Percentiles rank a stretch among this genome's conserved stretches.
These are phyloP conservation scores for Spea bombifrons DNA, from an alignment of 2,113 vertebrate genomes.

Conservation along the genomic window DNA sequence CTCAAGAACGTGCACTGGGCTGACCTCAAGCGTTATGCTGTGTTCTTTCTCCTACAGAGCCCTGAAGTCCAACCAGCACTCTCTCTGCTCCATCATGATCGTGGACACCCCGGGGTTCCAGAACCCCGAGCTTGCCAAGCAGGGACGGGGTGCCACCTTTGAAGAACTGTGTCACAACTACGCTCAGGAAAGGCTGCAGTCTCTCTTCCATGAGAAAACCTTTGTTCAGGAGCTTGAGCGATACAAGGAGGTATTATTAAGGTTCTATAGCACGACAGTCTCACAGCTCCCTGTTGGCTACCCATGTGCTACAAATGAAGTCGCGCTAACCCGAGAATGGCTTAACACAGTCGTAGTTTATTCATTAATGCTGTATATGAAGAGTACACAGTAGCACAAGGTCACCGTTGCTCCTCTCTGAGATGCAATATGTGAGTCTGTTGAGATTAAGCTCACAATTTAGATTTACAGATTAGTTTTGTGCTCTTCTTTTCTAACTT, in stretches of 20 bases:
- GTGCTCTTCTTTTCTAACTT: too few species aligned
- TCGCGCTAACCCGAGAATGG: background rate
- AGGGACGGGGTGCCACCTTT: slow-evolving; percentile 83
- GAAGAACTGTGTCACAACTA: slow-evolving; percentile 98
- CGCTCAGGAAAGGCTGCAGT: slow-evolving; percentile 90
- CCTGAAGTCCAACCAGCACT: slow-evolving; percentile 94
- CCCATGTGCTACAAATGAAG: background rate
- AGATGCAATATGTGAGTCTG: too few species aligned
- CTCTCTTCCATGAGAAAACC: slow-evolving; percentile 88
- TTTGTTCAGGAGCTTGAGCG: slow-evolving; percentile 87
- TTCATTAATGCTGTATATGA: too few species aligned
- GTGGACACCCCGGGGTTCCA: slow-evolving; percentile 95
- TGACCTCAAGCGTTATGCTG: background rate
- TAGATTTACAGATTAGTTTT: too few species aligned
- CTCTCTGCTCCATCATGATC: slow-evolving; percentile 87
- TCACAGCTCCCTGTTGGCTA: background rate
- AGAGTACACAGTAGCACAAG: too few species aligned
- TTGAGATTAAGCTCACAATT: too few species aligned
- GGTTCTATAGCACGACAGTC: too few species aligned
- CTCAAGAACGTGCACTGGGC: background rate
- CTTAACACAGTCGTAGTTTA: too few species aligned
- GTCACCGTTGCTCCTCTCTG: too few species aligned
- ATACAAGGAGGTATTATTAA: slow-evolving; percentile 86
- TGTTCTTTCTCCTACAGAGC: slow-evolving; percentile 65
- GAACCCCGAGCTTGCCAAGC: slow-evolving; percentile 80